These are phyloP conservation scores for Alentia gelatinosa DNA, from an alignment of 2,888 invertebrate species.

Conservation along the genomic window DNA sequence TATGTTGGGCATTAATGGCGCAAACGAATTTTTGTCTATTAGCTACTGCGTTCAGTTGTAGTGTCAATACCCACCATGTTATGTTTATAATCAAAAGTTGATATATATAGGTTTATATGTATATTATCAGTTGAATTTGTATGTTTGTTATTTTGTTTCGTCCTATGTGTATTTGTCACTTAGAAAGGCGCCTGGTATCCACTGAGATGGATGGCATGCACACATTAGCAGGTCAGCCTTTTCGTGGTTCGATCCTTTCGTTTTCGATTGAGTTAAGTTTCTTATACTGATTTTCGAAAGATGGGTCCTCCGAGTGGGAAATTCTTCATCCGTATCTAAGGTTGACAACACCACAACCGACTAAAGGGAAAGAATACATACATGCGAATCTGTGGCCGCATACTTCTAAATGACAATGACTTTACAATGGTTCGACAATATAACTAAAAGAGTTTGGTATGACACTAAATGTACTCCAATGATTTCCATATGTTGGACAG, in stretches of 20 bases:
- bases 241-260: not conserved
- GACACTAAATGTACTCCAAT: not conserved
- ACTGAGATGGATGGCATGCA: too few relatives aligned
- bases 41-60: not conserved
- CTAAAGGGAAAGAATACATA: not conserved
- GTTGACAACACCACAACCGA: not conserved
- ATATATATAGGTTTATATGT: not conserved
- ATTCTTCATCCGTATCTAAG: not conserved
- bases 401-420: not conserved
- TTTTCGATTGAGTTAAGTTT: not conserved
- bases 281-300: not conserved
- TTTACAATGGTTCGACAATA: not conserved
- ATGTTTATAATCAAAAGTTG: constrained; percentile 11
- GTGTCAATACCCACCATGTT: not conserved
- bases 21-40: not conserved
- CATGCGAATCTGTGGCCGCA: not conserved
- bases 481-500: not conserved
- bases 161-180: not conserved
- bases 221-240: too few relatives aligned
- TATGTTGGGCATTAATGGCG: not conserved
- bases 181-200: not conserved
- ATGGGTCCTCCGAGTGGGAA: constrained; percentile 7
- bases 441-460: not conserved
- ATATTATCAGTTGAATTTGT: not conserved
- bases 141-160: not conserved